Conservation (phyloP, 2,797 vertebrate genomes). For the Crocidura indochinensis region DNA sequence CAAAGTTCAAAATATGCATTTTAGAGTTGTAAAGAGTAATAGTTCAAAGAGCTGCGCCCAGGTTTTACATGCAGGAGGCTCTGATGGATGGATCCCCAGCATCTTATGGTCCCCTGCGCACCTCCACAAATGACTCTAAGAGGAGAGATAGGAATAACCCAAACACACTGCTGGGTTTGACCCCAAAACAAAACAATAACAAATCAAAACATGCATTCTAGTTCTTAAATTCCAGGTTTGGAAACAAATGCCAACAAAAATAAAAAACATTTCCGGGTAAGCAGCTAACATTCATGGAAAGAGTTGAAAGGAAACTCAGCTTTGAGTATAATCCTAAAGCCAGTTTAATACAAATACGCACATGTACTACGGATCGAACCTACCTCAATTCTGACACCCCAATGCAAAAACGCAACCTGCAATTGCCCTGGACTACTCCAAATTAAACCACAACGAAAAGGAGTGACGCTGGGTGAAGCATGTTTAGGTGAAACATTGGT, state of each 20-base stretch:
- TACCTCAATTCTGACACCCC: background rate
- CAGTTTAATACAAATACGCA: conserved; percentile 54
- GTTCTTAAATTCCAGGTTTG: conserved; percentile 59
- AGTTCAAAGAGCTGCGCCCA: too few species aligned
- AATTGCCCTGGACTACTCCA: conserved; percentile 49
- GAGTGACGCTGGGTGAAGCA: background rate
- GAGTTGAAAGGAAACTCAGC: conserved; percentile 52
- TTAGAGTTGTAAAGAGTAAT: too few species aligned
- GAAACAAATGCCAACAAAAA: conserved; percentile 41
- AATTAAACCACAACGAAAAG: conserved; percentile 12
- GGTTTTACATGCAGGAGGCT: too few species aligned
- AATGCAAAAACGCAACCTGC: conserved; percentile 18
- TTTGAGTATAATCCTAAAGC: conserved; percentile 30
- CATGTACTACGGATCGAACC: conserved; percentile 12
- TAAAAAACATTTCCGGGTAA: conserved; percentile 45
- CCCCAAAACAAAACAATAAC: too few species aligned
- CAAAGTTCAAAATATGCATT: conserved; percentile 10
- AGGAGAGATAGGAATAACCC: too few species aligned
- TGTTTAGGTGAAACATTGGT: background rate
- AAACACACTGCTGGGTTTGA: too few species aligned
- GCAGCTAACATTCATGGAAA: conserved; percentile 66
- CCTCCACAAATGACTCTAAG: too few species aligned
- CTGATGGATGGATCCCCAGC: too few species aligned
- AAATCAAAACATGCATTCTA: background rate
- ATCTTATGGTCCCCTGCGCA: too few species aligned